Evolutionary conservation across 2,888 invertebrate genomes (phyloP).

Genomic region (Allygus modestus): DNA sequence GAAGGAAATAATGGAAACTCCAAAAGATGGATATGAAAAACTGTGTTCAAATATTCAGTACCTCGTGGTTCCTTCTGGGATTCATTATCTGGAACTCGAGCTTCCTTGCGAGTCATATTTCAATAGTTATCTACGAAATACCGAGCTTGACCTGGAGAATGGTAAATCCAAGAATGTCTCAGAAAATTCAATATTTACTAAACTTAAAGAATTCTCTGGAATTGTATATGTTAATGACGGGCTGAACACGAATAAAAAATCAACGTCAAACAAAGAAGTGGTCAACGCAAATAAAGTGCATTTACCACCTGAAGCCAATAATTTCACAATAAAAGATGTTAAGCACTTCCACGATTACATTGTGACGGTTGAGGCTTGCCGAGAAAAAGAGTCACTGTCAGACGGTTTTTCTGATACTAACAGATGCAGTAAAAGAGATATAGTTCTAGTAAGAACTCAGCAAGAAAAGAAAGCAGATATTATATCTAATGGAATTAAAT

Average conservation of each 20-base stretch:
- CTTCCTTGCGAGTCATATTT: conserved; percentile 45
- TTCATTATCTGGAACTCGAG: not conserved
- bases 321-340: conserved; percentile 74
- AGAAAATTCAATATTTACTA: not conserved
- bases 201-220: conserved; percentile 8
- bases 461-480: conserved; percentile 74
- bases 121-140: conserved; percentile 2
- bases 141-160: not conserved
- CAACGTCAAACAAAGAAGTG: not conserved
- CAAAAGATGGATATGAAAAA: conserved; percentile 54
- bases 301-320: not conserved
- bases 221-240: not conserved
- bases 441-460: conserved; percentile 76
- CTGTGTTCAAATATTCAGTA: conserved; percentile 29
- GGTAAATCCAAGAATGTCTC: not conserved
- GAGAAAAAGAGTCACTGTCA: conserved; percentile 73
- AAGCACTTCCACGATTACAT: conserved; percentile 79
- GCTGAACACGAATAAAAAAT: not conserved
- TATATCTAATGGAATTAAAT: conserved; percentile 66
- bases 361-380: conserved; percentile 80
- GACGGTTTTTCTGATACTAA: conserved; percentile 26
- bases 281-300: not conserved
- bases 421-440: conserved; percentile 76
- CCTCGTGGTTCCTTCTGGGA: conserved; percentile 29
- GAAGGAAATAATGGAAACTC: conserved; percentile 36